Percentiles rank a stretch among this genome's conserved stretches.
phyloP scores from a whole-genome alignment of 2,113 vertebrate genomes.

The Nymphicus hollandicus region DNA sequence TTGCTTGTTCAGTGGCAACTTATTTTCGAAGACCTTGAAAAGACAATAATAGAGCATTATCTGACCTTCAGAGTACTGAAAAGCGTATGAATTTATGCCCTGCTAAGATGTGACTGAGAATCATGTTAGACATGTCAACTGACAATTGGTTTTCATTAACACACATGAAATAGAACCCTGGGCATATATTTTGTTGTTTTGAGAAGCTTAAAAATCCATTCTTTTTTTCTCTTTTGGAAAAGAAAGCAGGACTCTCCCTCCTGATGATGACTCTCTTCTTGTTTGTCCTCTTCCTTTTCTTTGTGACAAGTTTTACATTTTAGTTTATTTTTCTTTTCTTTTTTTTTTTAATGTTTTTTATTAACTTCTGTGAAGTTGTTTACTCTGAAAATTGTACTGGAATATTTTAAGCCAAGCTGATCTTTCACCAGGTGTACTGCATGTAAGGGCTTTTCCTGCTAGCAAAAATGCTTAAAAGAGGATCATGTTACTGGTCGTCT shows the following conservation, averaged over 20 bases:
- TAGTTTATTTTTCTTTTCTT: neutral
- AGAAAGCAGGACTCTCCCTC: slow-evolving; percentile 69
- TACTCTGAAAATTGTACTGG: slow-evolving; percentile 88
- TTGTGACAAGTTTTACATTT: slow-evolving; percentile 74
- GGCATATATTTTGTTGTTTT: slow-evolving; percentile 38
- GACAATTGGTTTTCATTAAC: slow-evolving; percentile 56
- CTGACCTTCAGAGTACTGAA: slow-evolving; percentile 71
- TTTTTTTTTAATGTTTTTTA: slow-evolving; percentile 74
- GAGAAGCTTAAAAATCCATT: slow-evolving; percentile 65
- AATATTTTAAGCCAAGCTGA: slow-evolving; percentile 83
- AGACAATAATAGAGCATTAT: slow-evolving; percentile 71
- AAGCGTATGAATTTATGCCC: slow-evolving; percentile 67
- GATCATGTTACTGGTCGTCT: slow-evolving; percentile 82
- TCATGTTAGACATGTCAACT: slow-evolving; percentile 53
- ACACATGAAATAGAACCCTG: slow-evolving; percentile 37
- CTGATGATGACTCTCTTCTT: slow-evolving; percentile 55
- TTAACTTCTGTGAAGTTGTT: slow-evolving; percentile 99
- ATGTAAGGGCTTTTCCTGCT: slow-evolving; percentile 82
- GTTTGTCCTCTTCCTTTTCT: slow-evolving; percentile 64
- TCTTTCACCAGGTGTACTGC: slow-evolving; percentile 79
- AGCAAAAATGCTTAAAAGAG: slow-evolving; percentile 79
- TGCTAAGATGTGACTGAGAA: slow-evolving; percentile 71
- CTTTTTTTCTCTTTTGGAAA: slow-evolving; percentile 16
- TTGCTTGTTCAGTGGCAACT: slow-evolving; percentile 72
- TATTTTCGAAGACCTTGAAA: slow-evolving; percentile 72